These are phyloP conservation scores for Eudasyphora cyanicolor DNA, from an alignment of 2,888 invertebrate species.

Conservation along the genomic window DNA sequence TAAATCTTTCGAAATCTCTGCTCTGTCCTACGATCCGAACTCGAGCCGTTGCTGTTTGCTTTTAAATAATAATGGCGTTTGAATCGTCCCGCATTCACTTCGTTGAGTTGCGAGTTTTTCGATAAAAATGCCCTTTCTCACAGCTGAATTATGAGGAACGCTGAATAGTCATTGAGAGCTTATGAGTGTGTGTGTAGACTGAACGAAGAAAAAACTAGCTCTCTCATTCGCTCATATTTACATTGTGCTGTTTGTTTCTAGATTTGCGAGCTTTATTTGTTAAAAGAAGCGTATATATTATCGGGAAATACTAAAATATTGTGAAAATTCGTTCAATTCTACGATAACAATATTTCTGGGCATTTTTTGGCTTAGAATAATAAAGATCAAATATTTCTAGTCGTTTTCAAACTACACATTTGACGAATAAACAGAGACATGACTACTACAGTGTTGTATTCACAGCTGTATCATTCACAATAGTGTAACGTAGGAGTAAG, in stretches of 20 bases:
- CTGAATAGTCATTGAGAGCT: conserved; percentile 33
- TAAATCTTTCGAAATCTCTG: conserved; percentile 20
- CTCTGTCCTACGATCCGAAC: conserved; percentile 64
- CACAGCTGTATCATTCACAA: no score
- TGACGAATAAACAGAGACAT: no score
- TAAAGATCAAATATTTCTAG: no score
- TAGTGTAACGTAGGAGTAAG: no score
- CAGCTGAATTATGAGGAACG: conserved; percentile 36
- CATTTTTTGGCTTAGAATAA: no score
- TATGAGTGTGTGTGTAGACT: neutral
- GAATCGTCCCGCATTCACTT: conserved; percentile 61
- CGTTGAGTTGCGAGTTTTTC: conserved; percentile 52
- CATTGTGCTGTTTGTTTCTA: conserved; percentile 26
- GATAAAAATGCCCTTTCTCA: conserved; percentile 48
- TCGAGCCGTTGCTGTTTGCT: conserved; percentile 72
- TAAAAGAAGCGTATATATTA: no score
- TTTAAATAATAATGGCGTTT: conserved; percentile 74
- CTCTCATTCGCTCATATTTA: neutral
- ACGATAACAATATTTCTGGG: no score
- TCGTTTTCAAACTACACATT: no score
- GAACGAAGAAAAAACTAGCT: neutral
- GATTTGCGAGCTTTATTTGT: no score
- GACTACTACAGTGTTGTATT: no score
- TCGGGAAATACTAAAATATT: no score
- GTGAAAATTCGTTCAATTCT: no score